A percentile compares a stretch with the other conserved stretches of the same genome.
These are phyloP conservation scores for Meteorus colon DNA, from an alignment of 2,888 invertebrate species.

Conservation along the genomic window DNA sequence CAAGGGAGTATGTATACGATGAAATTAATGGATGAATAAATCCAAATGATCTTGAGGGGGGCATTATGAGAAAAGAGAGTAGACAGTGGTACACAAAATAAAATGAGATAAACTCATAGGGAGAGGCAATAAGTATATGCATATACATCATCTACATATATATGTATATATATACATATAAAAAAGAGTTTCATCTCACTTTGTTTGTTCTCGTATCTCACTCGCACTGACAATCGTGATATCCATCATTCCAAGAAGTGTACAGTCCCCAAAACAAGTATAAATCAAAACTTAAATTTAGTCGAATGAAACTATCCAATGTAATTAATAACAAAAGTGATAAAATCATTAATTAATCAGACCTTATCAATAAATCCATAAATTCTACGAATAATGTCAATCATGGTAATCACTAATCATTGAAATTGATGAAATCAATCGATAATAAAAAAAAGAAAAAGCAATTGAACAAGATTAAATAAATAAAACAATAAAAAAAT, in stretches of 20 bases:
- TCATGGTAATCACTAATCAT: too few relatives aligned
- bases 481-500: not conserved
- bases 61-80: slow-evolving; percentile 22
- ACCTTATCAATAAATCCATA: too few relatives aligned
- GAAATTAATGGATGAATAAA: not conserved
- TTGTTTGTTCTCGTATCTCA: slow-evolving; percentile 49
- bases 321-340: too few relatives aligned
- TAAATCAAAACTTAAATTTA: not conserved
- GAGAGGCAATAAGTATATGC: slow-evolving; percentile 23
- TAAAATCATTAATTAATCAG: too few relatives aligned
- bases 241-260: slow-evolving; percentile 65
- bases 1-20: too few relatives aligned
- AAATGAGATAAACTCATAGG: not conserved
- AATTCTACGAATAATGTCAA: too few relatives aligned
- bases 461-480: not conserved
- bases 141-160: slow-evolving; percentile 10
- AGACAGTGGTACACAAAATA: slow-evolving; percentile 33
- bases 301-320: not conserved
- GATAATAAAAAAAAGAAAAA: too few relatives aligned
- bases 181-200: slow-evolving; percentile 25
- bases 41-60: slow-evolving; percentile 18
- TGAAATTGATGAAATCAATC: too few relatives aligned
- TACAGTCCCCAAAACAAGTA: slow-evolving; percentile 59
- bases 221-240: slow-evolving; percentile 55
- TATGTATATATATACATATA: not conserved